Percentiles rank a stretch among this genome's conserved stretches.
These are phyloP conservation scores for Hofmannophila pseudospretella DNA, from an alignment of 2,888 invertebrate genomes.

Conservation along the genomic window DNA sequence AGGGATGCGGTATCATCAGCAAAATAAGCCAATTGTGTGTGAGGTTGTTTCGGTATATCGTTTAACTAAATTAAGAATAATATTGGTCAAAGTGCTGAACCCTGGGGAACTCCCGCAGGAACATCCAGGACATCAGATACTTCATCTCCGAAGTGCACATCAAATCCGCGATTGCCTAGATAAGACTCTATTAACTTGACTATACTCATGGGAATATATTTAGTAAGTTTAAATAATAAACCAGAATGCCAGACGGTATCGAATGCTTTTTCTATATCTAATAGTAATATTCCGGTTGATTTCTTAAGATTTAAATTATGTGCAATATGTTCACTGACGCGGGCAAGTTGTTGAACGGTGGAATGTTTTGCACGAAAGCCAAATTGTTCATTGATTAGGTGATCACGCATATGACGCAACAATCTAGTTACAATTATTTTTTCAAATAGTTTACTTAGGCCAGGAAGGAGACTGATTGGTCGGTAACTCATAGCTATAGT, in stretches of 20 bases:
- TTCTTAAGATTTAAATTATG: background rate
- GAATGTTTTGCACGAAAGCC: background rate
- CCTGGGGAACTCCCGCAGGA: background rate
- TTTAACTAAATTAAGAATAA: background rate
- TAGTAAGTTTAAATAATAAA: background rate
- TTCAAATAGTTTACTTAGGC: conserved; percentile 11
- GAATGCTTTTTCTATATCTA: background rate
- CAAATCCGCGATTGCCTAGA: background rate
- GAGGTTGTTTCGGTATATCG: background rate
- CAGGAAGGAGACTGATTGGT: conserved; percentile 10
- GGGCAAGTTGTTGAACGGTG: background rate
- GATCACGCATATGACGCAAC: too few species aligned
- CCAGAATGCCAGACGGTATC: background rate
- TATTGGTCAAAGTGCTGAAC: background rate
- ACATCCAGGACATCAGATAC: background rate
- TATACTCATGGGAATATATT: background rate
- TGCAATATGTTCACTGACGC: background rate
- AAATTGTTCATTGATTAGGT: background rate
- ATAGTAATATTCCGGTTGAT: background rate
- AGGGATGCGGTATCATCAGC: background rate
- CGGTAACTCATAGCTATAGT: conserved; percentile 5
- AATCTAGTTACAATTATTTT: conserved; percentile 6
- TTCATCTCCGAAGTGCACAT: background rate
- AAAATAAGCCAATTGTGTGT: background rate
- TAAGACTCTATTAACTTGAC: background rate